phyloP scores from a whole-genome alignment of 2,113 vertebrate species.

The Coregonus clupeaformis region DNA sequence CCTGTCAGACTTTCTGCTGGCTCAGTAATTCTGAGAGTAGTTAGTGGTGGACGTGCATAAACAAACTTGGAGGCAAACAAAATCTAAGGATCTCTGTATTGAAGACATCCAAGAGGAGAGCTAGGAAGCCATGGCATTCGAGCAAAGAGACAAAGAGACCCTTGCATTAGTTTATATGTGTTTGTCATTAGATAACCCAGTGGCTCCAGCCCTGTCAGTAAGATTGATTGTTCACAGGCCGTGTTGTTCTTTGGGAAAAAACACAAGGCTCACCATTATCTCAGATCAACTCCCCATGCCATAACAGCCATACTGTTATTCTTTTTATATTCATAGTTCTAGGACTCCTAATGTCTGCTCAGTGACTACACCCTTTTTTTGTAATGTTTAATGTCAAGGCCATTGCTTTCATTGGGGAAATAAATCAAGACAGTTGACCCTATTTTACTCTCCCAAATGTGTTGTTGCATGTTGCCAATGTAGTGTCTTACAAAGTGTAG shows the following conservation, averaged over 20 bases:
- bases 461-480: too few relatives aligned
- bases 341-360: too few relatives aligned
- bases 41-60: not conserved
- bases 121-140: not conserved
- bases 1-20: not conserved
- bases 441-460: too few relatives aligned
- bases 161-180: not conserved
- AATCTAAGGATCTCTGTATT: not conserved
- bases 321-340: too few relatives aligned
- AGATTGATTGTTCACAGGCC: not conserved
- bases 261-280: too few relatives aligned
- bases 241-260: not conserved
- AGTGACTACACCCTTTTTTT: too few relatives aligned
- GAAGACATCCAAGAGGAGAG: not conserved
- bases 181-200: not conserved
- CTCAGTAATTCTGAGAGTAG: constrained; percentile 16
- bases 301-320: too few relatives aligned
- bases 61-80: not conserved
- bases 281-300: too few relatives aligned
- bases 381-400: too few relatives aligned
- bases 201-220: not conserved
- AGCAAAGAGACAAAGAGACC: not conserved
- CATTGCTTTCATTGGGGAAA: too few relatives aligned
- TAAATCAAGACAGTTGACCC: too few relatives aligned
- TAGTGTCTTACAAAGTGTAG: too few relatives aligned